phyloP scores from a whole-genome alignment of 1,140 invertebrate genomes.

The Trialeurodes vaporariorum region DNA sequence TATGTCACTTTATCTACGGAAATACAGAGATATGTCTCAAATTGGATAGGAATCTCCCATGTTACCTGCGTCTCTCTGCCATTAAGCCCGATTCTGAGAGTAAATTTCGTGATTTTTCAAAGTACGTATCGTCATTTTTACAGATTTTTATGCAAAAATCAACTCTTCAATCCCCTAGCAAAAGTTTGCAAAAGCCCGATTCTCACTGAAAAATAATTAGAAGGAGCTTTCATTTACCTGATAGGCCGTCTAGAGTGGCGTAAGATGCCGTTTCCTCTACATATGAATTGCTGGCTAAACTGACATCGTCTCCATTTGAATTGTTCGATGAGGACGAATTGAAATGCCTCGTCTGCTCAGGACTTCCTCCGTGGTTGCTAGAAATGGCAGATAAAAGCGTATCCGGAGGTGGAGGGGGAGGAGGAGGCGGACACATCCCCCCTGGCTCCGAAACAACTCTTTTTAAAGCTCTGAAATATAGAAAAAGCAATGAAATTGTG shows the following conservation, averaged over 20 bases:
- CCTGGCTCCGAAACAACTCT: conserved; percentile 40
- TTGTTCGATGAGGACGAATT: neutral
- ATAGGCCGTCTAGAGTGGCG: neutral
- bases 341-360: neutral
- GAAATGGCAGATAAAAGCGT: conserved; percentile 1
- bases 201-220: too few species aligned
- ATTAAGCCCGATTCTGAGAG: too few species aligned
- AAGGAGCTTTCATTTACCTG: too few species aligned
- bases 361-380: neutral
- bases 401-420: conserved; percentile 31
- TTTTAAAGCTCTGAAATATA: conserved; percentile 31
- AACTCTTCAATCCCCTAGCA: too few species aligned
- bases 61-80: too few species aligned
- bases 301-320: neutral
- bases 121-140: too few species aligned
- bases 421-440: conserved; percentile 29
- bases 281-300: neutral
- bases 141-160: too few species aligned
- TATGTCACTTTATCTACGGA: too few species aligned
- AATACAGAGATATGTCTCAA: too few species aligned
- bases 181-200: too few species aligned
- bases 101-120: too few species aligned
- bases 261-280: neutral
- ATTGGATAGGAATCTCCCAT: too few species aligned
- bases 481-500: neutral